A percentile compares a stretch with the other conserved stretches of the same genome.
phyloP scores from a whole-genome alignment of 37 sponge, comb jelly and placozoan species.

The Crambe crambe region DNA sequence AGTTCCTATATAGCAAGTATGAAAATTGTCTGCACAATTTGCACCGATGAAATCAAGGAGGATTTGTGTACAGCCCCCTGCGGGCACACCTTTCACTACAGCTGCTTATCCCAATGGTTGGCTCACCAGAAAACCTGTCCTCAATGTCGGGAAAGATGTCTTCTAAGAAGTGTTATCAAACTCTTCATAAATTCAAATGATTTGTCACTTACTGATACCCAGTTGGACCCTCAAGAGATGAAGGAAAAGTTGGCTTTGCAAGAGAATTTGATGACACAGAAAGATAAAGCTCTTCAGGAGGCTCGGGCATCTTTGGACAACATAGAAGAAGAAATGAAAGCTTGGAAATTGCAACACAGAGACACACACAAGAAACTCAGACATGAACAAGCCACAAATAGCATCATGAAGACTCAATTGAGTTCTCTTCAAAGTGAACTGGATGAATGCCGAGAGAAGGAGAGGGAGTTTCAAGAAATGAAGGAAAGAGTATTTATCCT shows the following conservation, averaged over 20 bases:
- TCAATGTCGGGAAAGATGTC: slow-evolving; percentile 50
- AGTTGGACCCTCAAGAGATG: slow-evolving; percentile 29
- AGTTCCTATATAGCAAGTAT: too few species aligned
- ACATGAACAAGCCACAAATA: slow-evolving; percentile 33
- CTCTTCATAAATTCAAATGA: slow-evolving; percentile 34
- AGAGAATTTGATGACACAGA: slow-evolving; percentile 15
- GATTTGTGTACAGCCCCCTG: slow-evolving; percentile 55
- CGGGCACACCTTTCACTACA: slow-evolving; percentile 60
- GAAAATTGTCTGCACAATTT: slow-evolving; percentile 47
- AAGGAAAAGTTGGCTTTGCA: slow-evolving; percentile 19
- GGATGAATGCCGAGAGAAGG: slow-evolving; percentile 5
- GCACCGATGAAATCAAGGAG: slow-evolving; percentile 38
- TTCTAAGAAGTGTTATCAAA: slow-evolving; percentile 30
- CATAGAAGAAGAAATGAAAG: slow-evolving; percentile 25
- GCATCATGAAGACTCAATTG: slow-evolving; percentile 27
- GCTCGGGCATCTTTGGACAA: slow-evolving; percentile 5
- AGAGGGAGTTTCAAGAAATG: slow-evolving; percentile 13
- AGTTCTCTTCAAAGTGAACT: slow-evolving; percentile 14
- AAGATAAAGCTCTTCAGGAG: slow-evolving; percentile 34
- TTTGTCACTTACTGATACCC: background rate
- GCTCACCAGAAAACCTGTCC: slow-evolving; percentile 50
- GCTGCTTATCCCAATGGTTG: slow-evolving; percentile 49
- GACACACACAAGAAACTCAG: slow-evolving; percentile 23
- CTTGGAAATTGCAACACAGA: slow-evolving; percentile 42
- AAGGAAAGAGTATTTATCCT: background rate